These are phyloP conservation scores for Eurois occulta DNA, from an alignment of 2,888 invertebrate species.

Conservation along the genomic window DNA sequence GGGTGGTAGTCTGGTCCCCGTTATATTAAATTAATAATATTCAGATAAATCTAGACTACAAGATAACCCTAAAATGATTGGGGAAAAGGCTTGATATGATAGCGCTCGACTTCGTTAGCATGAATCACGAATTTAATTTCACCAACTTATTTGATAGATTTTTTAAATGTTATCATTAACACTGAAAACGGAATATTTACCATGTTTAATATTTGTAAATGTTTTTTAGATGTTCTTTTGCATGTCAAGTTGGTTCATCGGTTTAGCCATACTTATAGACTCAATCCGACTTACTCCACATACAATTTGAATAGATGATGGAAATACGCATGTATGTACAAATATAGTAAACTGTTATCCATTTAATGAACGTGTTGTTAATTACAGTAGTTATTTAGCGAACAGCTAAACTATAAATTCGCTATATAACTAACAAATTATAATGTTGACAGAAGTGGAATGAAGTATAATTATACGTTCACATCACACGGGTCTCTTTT, in stretches of 20 bases:
- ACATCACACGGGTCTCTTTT: slow-evolving; percentile 46
- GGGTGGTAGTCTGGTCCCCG: slow-evolving; percentile 12
- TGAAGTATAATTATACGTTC: slow-evolving; percentile 48
- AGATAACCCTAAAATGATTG: slow-evolving; percentile 1
- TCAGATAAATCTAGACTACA: slow-evolving; percentile 9
- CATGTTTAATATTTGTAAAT: too few species aligned
- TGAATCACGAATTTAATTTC: background rate
- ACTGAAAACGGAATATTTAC: too few species aligned
- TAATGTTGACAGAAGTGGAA: slow-evolving; percentile 35
- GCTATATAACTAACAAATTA: slow-evolving; percentile 30
- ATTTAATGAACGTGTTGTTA: slow-evolving; percentile 21
- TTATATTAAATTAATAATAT: slow-evolving; percentile 22
- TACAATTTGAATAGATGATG: background rate
- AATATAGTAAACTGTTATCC: slow-evolving; percentile 2
- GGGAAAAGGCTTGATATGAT: background rate
- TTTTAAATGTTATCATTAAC: too few species aligned
- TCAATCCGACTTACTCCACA: background rate
- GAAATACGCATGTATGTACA: background rate
- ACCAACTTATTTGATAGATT: background rate
- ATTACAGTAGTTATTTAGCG: slow-evolving; percentile 29
- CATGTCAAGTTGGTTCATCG: background rate
- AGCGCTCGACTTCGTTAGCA: background rate
- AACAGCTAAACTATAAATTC: slow-evolving; percentile 13
- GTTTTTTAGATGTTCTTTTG: background rate
- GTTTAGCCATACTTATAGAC: background rate